These are phyloP conservation scores for Antheraea assamensis DNA, from an alignment of 2,888 invertebrate species.

Conservation along the genomic window DNA sequence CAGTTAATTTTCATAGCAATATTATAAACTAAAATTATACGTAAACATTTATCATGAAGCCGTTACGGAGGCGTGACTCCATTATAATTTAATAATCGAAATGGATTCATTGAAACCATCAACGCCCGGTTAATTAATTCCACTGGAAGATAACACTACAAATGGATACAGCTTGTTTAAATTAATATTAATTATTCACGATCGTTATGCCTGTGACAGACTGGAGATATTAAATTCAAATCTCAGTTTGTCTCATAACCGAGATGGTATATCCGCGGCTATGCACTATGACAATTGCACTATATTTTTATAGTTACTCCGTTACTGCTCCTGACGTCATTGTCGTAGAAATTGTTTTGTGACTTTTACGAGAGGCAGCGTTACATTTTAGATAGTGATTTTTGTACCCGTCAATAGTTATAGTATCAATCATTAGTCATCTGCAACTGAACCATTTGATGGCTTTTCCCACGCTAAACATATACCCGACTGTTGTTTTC, in stretches of 20 bases:
- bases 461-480: too few relatives aligned
- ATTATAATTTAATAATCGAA: conserved; percentile 12
- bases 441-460: too few relatives aligned
- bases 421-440: too few relatives aligned
- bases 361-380: too few relatives aligned
- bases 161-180: conserved; percentile 13
- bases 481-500: too few relatives aligned
- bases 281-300: too few relatives aligned
- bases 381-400: too few relatives aligned
- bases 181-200: conserved; percentile 9
- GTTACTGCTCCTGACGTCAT: too few relatives aligned
- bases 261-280: too few relatives aligned
- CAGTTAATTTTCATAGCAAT: not conserved
- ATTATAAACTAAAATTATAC: conserved; percentile 9
- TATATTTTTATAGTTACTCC: too few relatives aligned
- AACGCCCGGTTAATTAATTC: conserved; percentile 15
- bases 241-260: not conserved
- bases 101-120: conserved; percentile 15
- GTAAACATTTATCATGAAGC: not conserved
- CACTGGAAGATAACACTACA: conserved; percentile 2
- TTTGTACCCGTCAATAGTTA: too few relatives aligned
- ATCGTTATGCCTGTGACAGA: not conserved
- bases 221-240: not conserved
- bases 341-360: too few relatives aligned
- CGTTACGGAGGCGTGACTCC: not conserved